Evolutionary conservation across 2,888 invertebrate species (phyloP).

Genomic region (Drosophila neotestacea): DNA sequence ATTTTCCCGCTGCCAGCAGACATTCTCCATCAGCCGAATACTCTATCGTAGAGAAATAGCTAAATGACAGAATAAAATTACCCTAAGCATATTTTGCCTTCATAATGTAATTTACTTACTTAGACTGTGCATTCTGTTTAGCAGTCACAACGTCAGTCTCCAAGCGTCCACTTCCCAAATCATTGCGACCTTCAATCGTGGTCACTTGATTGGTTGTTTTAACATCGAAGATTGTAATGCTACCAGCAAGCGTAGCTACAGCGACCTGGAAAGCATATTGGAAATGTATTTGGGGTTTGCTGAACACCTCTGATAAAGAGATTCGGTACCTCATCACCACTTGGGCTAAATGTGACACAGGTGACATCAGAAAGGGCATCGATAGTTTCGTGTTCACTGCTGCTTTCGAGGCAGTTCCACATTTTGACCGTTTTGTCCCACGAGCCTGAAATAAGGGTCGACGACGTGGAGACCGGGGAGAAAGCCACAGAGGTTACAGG

Average conservation of each 20-base stretch:
- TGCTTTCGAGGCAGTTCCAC: constrained; percentile 96
- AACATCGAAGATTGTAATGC: constrained; percentile 92
- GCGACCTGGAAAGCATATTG: constrained; percentile 88
- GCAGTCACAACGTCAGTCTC: constrained; percentile 95
- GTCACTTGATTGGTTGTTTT: constrained; percentile 90
- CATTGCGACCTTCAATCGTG: constrained; percentile 94
- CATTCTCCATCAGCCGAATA: constrained; percentile 97
- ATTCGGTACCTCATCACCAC: constrained; percentile 90
- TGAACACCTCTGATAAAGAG: no score
- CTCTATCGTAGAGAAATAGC: constrained; percentile 95
- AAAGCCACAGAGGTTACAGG: constrained; percentile 95
- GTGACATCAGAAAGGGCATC: constrained; percentile 92
- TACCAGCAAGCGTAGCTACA: constrained; percentile 95
- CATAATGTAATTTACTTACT: constrained; percentile 87
- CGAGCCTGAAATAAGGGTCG: constrained; percentile 93
- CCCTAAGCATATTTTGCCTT: no score
- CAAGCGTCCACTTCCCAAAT: constrained; percentile 93
- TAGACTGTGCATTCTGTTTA: constrained; percentile 92
- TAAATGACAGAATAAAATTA: constrained; percentile 82
- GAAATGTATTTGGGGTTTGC: neutral
- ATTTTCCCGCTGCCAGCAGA: constrained; percentile 96
- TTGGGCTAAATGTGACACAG: constrained; percentile 94
- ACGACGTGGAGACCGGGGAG: constrained; percentile 90
- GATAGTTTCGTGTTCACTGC: constrained; percentile 92
- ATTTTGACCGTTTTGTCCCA: constrained; percentile 97